Percentiles rank a stretch among this genome's conserved stretches.
Conservation (phyloP, 2,797 vertebrate species). For the Orientallactaga sibirica region DNA sequence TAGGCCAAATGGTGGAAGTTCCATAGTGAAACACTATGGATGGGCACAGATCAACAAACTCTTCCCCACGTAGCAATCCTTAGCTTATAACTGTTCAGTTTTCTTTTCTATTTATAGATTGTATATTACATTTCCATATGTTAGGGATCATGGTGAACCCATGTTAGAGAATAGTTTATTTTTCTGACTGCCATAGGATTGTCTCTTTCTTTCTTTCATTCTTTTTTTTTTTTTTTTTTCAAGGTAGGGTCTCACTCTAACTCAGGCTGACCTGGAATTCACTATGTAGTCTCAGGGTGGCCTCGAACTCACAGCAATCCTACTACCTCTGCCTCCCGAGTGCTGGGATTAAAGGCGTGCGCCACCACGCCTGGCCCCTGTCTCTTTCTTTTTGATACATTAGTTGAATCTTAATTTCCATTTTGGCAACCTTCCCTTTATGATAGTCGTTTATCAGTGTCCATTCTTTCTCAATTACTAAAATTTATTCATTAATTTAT, state of each 20-base stretch:
- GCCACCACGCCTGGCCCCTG: neutral
- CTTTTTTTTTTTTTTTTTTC: no score
- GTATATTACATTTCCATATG: neutral
- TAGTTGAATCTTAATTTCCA: neutral
- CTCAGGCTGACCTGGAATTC: no score
- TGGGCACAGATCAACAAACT: neutral
- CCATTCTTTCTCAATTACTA: neutral
- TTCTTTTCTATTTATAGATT: neutral
- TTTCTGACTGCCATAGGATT: neutral
- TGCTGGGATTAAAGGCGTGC: no score
- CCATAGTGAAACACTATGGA: neutral
- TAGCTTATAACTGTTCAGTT: neutral
- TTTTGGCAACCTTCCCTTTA: neutral
- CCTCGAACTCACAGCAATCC: no score
- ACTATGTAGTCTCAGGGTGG: no score
- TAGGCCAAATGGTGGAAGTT: neutral
- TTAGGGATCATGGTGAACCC: neutral
- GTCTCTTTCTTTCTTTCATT: neutral
- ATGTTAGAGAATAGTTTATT: neutral
- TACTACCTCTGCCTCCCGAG: no score
- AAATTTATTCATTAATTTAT: constrained; percentile 4
- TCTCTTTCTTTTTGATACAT: neutral
- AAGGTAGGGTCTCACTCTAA: no score
- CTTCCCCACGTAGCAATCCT: neutral
- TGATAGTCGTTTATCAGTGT: neutral